These are phyloP conservation scores for Ennomos fuscantarius DNA, from an alignment of 2,888 invertebrate genomes.

Conservation along the genomic window DNA sequence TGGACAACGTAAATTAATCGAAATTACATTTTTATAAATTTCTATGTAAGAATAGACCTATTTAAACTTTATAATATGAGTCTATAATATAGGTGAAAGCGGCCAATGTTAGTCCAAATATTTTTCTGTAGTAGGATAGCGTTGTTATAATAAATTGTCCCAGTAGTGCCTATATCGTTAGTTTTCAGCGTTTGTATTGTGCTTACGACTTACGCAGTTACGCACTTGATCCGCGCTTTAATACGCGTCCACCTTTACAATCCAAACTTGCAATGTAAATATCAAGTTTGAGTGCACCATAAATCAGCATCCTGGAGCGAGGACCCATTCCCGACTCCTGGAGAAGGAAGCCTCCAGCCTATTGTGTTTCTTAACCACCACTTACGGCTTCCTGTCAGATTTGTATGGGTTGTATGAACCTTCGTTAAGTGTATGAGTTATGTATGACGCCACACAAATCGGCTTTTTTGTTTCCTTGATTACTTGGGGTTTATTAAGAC, in stretches of 20 bases:
- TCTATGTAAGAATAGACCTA: too few species aligned
- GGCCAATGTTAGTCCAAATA: too few species aligned
- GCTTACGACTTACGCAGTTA: too few species aligned
- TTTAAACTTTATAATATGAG: too few species aligned
- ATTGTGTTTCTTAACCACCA: slow-evolving; percentile 16
- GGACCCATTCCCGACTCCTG: slow-evolving; percentile 8
- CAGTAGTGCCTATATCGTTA: too few species aligned
- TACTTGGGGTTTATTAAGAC: background rate
- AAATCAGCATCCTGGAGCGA: slow-evolving; percentile 1
- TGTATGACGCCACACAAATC: slow-evolving; percentile 14
- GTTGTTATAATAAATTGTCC: too few species aligned
- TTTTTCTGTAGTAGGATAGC: too few species aligned
- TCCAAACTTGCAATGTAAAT: slow-evolving; percentile 7
- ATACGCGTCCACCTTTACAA: background rate
- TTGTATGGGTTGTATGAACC: slow-evolving; percentile 20
- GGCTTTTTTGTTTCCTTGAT: background rate
- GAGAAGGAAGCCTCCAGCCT: slow-evolving; percentile 17
- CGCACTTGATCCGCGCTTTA: background rate
- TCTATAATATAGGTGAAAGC: too few species aligned
- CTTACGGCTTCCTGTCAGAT: slow-evolving; percentile 36
- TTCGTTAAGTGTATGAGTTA: slow-evolving; percentile 19
- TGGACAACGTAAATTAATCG: too few species aligned
- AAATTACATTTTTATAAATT: too few species aligned
- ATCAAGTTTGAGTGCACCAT: slow-evolving; percentile 6
- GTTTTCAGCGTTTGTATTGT: too few species aligned